Conservation (phyloP, 2,113 vertebrate genomes). For the Pseudopipra pipra region DNA sequence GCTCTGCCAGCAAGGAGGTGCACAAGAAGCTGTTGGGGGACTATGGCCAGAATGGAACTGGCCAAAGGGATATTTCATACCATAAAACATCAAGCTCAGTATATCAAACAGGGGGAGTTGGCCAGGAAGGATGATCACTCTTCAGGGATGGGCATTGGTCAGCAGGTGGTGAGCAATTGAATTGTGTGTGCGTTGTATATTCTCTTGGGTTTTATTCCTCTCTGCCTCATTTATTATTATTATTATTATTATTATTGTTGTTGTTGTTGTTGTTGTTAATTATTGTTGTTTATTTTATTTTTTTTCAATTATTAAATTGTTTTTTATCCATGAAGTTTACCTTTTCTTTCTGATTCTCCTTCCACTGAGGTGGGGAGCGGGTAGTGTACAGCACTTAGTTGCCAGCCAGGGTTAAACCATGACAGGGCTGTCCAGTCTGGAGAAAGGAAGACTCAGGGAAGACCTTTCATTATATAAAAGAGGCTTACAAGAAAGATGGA, state of each 20-base stretch:
- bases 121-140: accelerated
- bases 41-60: not conserved
- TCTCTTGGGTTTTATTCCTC: not conserved
- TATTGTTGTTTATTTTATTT: not conserved
- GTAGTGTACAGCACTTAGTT: not conserved
- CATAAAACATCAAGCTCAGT: not conserved
- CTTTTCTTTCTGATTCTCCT: not conserved
- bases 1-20: not conserved
- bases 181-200: not conserved
- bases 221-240: not conserved
- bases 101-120: not conserved
- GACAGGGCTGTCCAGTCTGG: not conserved
- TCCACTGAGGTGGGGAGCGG: not conserved
- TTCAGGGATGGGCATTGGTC: not conserved
- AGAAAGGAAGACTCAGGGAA: not conserved
- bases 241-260: not conserved
- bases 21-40: not conserved
- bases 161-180: not conserved
- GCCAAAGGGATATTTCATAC: not conserved
- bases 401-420: not conserved
- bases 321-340: not conserved
- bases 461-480: not conserved
- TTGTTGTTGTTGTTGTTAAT: not conserved
- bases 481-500: not conserved
- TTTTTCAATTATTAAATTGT: not conserved